Evolutionary conservation across 2,888 invertebrate species (phyloP), one percentile per base, ranked within the genome.

Genomic region (Ornithoptera alexandrae): DNA sequence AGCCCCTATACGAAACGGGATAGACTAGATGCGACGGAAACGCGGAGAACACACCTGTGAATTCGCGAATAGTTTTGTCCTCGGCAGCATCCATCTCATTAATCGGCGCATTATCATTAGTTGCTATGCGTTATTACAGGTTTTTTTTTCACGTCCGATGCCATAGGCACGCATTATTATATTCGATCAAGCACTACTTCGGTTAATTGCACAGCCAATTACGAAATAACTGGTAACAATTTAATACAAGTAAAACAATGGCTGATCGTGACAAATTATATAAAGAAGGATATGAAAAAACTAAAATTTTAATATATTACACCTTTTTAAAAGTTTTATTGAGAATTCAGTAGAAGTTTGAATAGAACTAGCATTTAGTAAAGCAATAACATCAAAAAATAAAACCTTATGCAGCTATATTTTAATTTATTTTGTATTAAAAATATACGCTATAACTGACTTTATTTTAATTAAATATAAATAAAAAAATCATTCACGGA

Each of bases 71-170:
- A 77, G 79, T 81, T 84, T 84, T 82, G 83, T 82, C 81, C 81
- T 78, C 71, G 81, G 78, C 79, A 78, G 81, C 69, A 75, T 74
- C 73, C 71, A 73, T 39, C 64, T 76, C 75, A 75, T 81, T 84
- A 84, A 86, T 85, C 83, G 81, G 84, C 80, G 80, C 81, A 84
- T 86, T 89, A 88, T 89, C 85, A 85, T 83, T 77, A 80, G 83
- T 82, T 84, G 84, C 82, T 85, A 84, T 83, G 82, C 80, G 79
- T 79, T 75, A 77, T 76, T 75, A 81, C 87, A 87, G 90, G 86
- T 87, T 86, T 84, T 88, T 88, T 81, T 83, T 86, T 89, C 88
- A 86, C 80, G 79, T 81, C 81, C 67, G 64, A 64, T 56, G 57
- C 58, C 30, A 17, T 62, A 30, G 53, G 63, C 59, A 18, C 53